Conservation (phyloP, 2,797 vertebrate genomes). For the Mormyrus hasselquistii region DNA sequence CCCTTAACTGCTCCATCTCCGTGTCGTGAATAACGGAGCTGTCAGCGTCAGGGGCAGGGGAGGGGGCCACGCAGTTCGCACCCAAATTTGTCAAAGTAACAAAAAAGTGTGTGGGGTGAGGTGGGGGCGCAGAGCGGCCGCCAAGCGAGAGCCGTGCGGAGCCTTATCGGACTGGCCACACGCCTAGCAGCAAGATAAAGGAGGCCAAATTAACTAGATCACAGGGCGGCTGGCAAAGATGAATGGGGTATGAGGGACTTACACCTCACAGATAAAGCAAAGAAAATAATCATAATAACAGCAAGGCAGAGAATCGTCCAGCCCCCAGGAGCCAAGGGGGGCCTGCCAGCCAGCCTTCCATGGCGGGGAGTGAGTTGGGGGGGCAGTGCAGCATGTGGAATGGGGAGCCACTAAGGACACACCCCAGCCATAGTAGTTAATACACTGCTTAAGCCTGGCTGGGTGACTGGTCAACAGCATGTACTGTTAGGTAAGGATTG, state of each 20-base stretch:
- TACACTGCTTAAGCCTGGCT: not conserved
- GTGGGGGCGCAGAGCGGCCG: not conserved
- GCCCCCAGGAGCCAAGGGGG: not conserved
- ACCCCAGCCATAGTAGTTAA: not conserved
- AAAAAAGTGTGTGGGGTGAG: slow-evolving; percentile 40
- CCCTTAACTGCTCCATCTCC: slow-evolving; percentile 27
- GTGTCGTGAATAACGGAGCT: slow-evolving; percentile 31
- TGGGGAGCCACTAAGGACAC: not conserved
- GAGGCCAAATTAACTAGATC: slow-evolving; percentile 57
- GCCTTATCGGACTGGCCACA: slow-evolving; percentile 59
- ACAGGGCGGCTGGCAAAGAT: slow-evolving; percentile 54
- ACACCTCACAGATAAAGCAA: slow-evolving; percentile 56
- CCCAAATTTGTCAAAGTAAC: slow-evolving; percentile 46
- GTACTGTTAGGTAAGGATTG: not conserved
- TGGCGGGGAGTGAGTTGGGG: not conserved
- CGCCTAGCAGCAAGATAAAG: slow-evolving; percentile 60
- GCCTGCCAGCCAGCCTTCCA: not conserved
- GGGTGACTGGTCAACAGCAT: not conserved
- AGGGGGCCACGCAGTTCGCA: not conserved
- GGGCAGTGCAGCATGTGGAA: not conserved
- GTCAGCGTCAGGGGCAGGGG: slow-evolving; percentile 11
- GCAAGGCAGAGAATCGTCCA: not conserved
- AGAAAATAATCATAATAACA: slow-evolving; percentile 54
- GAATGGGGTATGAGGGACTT: slow-evolving; percentile 58
- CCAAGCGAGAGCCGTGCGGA: slow-evolving; percentile 15